Percentiles rank a stretch among this genome's conserved stretches.
Evolutionary conservation across 2,797 vertebrate species (phyloP).

Genomic region (Chlorospingus flavigularis): DNA sequence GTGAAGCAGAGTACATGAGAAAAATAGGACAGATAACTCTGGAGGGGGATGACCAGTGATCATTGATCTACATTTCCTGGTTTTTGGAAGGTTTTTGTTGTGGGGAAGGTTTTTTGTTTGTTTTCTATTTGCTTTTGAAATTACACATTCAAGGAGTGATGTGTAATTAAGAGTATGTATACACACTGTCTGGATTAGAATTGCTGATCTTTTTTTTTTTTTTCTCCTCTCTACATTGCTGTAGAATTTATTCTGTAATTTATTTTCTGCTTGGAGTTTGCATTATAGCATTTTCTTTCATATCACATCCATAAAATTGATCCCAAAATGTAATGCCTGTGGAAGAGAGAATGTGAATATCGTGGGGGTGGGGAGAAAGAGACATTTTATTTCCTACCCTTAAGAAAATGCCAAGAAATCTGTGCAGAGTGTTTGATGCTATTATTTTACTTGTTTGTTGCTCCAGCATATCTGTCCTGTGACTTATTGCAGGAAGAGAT

Average conservation of each 20-base stretch:
- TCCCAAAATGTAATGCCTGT: background rate
- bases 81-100: background rate
- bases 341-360: background rate
- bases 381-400: background rate
- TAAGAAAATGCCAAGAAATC: background rate
- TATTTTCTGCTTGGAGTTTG: background rate
- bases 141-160: background rate
- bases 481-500: background rate
- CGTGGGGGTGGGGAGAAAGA: fast-evolving
- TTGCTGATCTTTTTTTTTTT: background rate
- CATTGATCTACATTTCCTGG: background rate
- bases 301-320: background rate
- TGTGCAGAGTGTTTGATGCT: background rate
- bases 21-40: background rate
- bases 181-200: background rate
- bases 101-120: background rate
- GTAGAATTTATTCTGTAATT: background rate
- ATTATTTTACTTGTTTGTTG: background rate
- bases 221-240: fast-evolving
- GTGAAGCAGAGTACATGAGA: fast-evolving
- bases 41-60: background rate
- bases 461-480: background rate
- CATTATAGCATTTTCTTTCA: background rate
- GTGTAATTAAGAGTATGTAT: background rate
- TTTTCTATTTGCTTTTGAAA: background rate